These are phyloP conservation scores for Oscheius sp. DNA, from an alignment of 1,140 invertebrate genomes.

Conservation along the genomic window DNA sequence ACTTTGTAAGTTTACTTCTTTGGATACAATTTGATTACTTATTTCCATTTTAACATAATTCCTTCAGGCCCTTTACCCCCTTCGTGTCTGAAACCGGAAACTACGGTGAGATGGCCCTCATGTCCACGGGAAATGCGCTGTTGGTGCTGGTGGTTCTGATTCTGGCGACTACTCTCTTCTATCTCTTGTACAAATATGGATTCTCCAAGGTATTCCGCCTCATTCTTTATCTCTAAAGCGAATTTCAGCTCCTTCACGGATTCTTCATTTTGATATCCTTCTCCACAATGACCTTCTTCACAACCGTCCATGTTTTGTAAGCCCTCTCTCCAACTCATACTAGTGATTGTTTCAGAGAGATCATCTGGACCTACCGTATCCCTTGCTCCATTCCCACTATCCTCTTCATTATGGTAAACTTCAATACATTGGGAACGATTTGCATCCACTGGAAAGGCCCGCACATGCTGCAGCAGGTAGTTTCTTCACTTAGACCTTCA, in stretches of 20 bases:
- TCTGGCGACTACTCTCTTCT: slow-evolving; percentile 87
- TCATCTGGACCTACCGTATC: slow-evolving; percentile 87
- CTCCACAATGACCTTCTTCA: slow-evolving; percentile 89
- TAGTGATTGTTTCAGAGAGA: slow-evolving; percentile 71
- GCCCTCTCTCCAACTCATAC: slow-evolving; percentile 61
- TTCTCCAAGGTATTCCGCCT: slow-evolving; percentile 77
- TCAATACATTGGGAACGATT: slow-evolving; percentile 93
- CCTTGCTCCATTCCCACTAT: slow-evolving; percentile 91
- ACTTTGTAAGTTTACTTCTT: slow-evolving; percentile 76
- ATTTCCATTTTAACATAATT: too few species aligned
- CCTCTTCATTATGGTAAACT: slow-evolving; percentile 90
- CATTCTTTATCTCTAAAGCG: slow-evolving; percentile 23
- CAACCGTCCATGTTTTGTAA: slow-evolving; percentile 89
- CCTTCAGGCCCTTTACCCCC: slow-evolving; percentile 88
- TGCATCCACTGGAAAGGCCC: slow-evolving; percentile 98
- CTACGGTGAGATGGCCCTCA: slow-evolving; percentile 85
- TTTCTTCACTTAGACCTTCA: too few species aligned
- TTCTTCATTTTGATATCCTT: slow-evolving; percentile 94
- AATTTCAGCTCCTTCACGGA: slow-evolving; percentile 75
- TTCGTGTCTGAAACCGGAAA: slow-evolving; percentile 89
- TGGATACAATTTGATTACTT: neutral
- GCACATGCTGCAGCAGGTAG: slow-evolving; percentile 78
- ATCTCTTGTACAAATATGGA: slow-evolving; percentile 88
- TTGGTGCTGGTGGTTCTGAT: slow-evolving; percentile 89
- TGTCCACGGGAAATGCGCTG: slow-evolving; percentile 88